Conservation (phyloP, 2,888 invertebrate genomes). For the Chrysopilus asiliformis region DNA sequence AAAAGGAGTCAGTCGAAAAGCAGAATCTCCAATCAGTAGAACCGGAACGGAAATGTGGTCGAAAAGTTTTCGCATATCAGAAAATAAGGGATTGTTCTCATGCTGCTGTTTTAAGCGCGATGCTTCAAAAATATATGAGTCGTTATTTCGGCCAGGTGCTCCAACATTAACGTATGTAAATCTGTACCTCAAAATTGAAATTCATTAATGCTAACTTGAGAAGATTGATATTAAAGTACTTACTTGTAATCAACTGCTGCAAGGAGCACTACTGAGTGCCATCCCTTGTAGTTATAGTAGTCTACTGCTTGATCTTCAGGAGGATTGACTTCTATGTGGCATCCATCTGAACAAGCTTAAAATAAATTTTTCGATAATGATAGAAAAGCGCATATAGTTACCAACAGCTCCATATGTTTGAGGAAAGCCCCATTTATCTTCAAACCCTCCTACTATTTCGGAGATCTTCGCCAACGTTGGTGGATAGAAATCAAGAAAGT, state of each 20-base stretch:
- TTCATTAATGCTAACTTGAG: not conserved
- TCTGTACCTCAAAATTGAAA: conserved; percentile 1
- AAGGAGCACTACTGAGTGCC: conserved; percentile 4
- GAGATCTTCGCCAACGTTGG: not conserved
- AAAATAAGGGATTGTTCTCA: not conserved
- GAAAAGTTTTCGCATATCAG: not conserved
- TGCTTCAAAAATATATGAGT: conserved; percentile 3
- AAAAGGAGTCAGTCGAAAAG: not conserved
- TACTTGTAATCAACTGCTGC: conserved; percentile 7
- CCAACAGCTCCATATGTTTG: not conserved
- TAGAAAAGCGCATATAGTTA: no score
- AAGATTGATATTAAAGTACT: not conserved
- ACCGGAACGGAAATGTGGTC: not conserved
- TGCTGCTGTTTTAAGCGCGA: conserved; percentile 1
- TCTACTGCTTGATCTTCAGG: not conserved
- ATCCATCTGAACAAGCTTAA: conserved; percentile 3
- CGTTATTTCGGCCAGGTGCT: conserved; percentile 1
- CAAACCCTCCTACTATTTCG: not conserved
- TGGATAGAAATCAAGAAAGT: not conserved
- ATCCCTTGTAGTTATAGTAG: conserved; percentile 5
- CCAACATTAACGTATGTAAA: conserved; percentile 6
- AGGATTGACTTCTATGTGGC: conserved; percentile 7
- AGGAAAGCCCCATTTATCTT: not conserved
- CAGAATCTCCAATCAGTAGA: not conserved
- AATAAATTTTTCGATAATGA: not conserved